Evolutionary conservation across 2,888 invertebrate genomes (phyloP).

Genomic region (Belgica antarctica): DNA sequence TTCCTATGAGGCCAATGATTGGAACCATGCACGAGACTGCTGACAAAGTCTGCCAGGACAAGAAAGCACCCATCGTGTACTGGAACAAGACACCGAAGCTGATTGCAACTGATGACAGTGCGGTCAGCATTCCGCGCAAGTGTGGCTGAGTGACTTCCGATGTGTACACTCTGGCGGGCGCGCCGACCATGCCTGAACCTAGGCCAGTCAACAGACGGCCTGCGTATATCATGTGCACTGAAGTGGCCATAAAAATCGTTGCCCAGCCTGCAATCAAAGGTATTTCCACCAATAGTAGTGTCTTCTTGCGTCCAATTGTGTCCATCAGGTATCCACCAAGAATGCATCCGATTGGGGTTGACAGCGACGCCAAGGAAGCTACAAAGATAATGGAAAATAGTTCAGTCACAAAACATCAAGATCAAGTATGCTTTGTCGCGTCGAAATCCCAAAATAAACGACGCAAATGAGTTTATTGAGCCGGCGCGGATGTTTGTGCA

Average conservation of each 20-base stretch:
- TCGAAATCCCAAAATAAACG: background rate
- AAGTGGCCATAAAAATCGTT: constrained; percentile 60
- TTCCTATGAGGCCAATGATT: constrained; percentile 60
- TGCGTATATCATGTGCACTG: constrained; percentile 62
- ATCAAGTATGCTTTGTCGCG: no score
- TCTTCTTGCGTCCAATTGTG: constrained; percentile 63
- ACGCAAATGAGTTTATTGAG: background rate
- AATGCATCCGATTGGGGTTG: constrained; percentile 69
- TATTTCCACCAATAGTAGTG: constrained; percentile 64
- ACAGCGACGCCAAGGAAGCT: constrained; percentile 67
- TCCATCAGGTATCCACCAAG: constrained; percentile 71
- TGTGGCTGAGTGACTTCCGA: constrained; percentile 72
- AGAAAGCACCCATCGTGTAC: constrained; percentile 62
- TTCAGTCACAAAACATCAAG: no score
- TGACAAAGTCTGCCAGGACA: constrained; percentile 65
- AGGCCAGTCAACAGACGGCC: constrained; percentile 66
- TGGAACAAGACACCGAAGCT: constrained; percentile 68
- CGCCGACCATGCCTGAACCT: constrained; percentile 71
- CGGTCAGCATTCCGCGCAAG: constrained; percentile 70
- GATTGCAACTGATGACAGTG: constrained; percentile 68
- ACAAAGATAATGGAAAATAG: constrained; percentile 45
- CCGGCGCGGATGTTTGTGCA: background rate
- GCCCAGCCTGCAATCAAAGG: constrained; percentile 70
- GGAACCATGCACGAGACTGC: constrained; percentile 64
- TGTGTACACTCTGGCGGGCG: constrained; percentile 68